These are phyloP conservation scores for Fragum fragum DNA, from an alignment of 2,888 invertebrate genomes.

Conservation along the genomic window DNA sequence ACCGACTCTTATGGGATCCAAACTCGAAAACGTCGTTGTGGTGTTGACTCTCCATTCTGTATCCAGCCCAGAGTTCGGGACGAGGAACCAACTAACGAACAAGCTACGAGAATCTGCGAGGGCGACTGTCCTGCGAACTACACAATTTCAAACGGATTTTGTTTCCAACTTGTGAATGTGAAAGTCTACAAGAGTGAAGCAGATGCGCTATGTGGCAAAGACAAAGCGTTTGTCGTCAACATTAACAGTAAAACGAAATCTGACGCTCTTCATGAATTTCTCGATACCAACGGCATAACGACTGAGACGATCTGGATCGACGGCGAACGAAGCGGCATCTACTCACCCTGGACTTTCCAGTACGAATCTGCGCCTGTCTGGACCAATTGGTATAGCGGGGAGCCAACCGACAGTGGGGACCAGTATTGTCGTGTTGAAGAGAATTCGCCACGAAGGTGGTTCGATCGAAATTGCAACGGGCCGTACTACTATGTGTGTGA, in stretches of 20 bases:
- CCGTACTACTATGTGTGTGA: conserved; percentile 21
- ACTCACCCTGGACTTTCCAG: conserved; percentile 13
- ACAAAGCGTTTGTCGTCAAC: conserved; percentile 10
- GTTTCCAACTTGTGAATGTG: neutral
- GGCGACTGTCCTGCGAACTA: neutral
- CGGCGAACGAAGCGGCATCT: neutral
- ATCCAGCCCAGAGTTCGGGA: neutral
- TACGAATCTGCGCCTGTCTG: conserved; percentile 10
- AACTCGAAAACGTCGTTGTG: conserved; percentile 12
- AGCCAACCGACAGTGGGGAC: neutral
- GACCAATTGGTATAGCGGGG: conserved; percentile 17
- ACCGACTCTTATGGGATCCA: neutral
- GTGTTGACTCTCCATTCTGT: conserved; percentile 19
- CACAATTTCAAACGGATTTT: conserved; percentile 4
- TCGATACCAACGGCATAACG: neutral
- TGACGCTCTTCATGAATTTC: conserved; percentile 2
- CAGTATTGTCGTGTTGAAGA: conserved; percentile 19
- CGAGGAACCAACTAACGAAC: neutral
- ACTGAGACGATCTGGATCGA: conserved; percentile 31
- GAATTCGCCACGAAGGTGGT: conserved; percentile 5
- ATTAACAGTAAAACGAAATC: conserved; percentile 21
- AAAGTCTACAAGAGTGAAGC: neutral
- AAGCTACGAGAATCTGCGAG: conserved; percentile 6
- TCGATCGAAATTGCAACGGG: conserved; percentile 9
- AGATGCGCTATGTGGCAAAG: neutral